phyloP scores from a whole-genome alignment of 2,797 vertebrate genomes.

The Parambassis ranga region DNA sequence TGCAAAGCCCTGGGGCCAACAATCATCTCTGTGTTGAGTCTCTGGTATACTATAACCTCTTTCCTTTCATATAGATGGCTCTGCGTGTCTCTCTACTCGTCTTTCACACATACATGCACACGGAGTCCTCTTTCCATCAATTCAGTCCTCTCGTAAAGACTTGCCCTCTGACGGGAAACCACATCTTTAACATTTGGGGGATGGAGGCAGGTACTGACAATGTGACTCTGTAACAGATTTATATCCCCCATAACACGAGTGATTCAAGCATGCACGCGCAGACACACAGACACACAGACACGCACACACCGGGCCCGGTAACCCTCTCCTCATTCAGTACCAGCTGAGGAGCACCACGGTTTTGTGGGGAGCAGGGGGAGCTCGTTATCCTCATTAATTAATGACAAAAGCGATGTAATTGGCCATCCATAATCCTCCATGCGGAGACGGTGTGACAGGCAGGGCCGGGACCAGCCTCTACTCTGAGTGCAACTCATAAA shows the following conservation, averaged over 20 bases:
- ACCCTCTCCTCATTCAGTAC: conserved; percentile 56
- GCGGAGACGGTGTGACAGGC: conserved; percentile 82
- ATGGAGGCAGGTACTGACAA: not conserved
- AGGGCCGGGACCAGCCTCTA: conserved; percentile 65
- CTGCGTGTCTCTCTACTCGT: conserved; percentile 1
- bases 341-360: conserved; percentile 76
- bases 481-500: conserved; percentile 68
- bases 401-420: conserved; percentile 86
- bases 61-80: conserved; percentile 14
- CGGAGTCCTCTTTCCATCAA: not conserved
- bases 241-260: not conserved
- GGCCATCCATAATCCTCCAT: conserved; percentile 84
- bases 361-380: conserved; percentile 75
- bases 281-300: conserved; percentile 31
- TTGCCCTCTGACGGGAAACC: not conserved
- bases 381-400: conserved; percentile 80
- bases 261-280: conserved; percentile 22
- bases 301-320: conserved; percentile 34
- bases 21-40: conserved; percentile 44
- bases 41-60: conserved; percentile 47
- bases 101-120: not conserved
- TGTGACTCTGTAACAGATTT: not conserved
- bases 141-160: not conserved
- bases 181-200: not conserved
- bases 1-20: conserved; percentile 61